A percentile compares a stretch with the other conserved stretches of the same genome.
phyloP scores from a whole-genome alignment of 2,113 vertebrate species.

The Danionella cerebrum region DNA sequence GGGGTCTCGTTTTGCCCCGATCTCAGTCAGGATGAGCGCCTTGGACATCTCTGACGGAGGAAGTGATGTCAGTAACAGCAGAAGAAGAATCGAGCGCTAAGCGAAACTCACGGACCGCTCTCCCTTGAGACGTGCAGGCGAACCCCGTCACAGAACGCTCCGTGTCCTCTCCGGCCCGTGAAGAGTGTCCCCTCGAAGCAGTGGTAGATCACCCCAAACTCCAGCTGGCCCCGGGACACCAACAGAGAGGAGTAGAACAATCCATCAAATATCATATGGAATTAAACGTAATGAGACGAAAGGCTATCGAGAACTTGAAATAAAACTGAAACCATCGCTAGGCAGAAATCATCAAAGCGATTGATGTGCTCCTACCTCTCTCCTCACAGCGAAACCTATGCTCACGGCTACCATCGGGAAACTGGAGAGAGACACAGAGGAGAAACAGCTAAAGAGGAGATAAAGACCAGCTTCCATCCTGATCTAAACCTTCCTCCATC shows the following conservation, averaged over 20 bases:
- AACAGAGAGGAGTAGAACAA: no score
- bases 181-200: conserved; percentile 80
- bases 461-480: no score
- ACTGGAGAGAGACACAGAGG: conserved; percentile 26
- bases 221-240: conserved; percentile 77
- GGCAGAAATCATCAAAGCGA: no score
- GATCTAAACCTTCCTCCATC: no score
- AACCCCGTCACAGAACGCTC: conserved; percentile 79
- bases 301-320: no score
- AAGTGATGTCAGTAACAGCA: no score
- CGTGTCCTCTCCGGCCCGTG: conserved; percentile 75
- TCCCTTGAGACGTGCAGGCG: conserved; percentile 73
- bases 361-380: conserved; percentile 63
- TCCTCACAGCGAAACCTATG: conserved; percentile 81
- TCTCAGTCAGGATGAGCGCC: conserved; percentile 80
- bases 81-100: no score
- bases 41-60: conserved; percentile 73
- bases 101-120: conserved; percentile 62
- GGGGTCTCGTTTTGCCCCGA: conserved; percentile 76
- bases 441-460: no score
- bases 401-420: conserved; percentile 79
- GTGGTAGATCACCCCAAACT: conserved; percentile 82
- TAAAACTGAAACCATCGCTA: no score
- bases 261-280: no score
- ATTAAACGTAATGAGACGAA: no score